Evolutionary conservation across 1,140 invertebrate genomes (phyloP), one percentile per base, ranked within the genome.

Genomic region (Drosophila pseudoobscura): DNA sequence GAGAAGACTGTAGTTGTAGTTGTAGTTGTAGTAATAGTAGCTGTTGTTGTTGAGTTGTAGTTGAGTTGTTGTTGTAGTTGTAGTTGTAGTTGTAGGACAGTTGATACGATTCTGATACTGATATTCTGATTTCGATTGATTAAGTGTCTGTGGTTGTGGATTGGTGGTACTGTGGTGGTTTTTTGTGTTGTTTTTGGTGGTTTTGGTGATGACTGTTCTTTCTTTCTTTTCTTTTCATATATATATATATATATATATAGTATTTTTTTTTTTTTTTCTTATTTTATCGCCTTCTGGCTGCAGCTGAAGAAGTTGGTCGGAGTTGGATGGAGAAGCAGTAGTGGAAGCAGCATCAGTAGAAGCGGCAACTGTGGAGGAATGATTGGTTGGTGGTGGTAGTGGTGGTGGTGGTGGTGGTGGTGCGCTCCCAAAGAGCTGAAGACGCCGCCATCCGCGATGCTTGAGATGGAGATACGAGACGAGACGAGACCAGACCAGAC

Each of bases 1-100:
- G 75, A 79, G 76, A 70, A 80, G 77, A 80, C 63, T 79, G 75
- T 79, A 58, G 74, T 78, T 69, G 68, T 55, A 39, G 50, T 59
- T 66, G 57, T 59, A 50, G 50, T 59, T 66, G 57, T 59, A 50
- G 26, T 65, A 31, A 13, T 47, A 51, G 49, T 51, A 51, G 49
- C 63, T 47, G 70, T 52, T 56, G 70, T 71, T 47, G 70, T 52
- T 62, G 70, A 20, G 20, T 70, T 73, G 49, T 35, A 20, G 20
- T 20, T 20, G 20, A 20, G 20, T 20, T 20, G 15, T 15, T 0
- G 15, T 15, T 15, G 15, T 15, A 15, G 71, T 64, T 51, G 45
- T 59, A 58, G 46, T 65, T 53, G 77, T 45, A 62, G 35, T 69
- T 69, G 60, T 52, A 53, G 62, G 62, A 35, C 62, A 54, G 62